Base-by-base conservation (phyloP, 2,888 invertebrate genomes). In the Tanaodytes sp. region DNA sequence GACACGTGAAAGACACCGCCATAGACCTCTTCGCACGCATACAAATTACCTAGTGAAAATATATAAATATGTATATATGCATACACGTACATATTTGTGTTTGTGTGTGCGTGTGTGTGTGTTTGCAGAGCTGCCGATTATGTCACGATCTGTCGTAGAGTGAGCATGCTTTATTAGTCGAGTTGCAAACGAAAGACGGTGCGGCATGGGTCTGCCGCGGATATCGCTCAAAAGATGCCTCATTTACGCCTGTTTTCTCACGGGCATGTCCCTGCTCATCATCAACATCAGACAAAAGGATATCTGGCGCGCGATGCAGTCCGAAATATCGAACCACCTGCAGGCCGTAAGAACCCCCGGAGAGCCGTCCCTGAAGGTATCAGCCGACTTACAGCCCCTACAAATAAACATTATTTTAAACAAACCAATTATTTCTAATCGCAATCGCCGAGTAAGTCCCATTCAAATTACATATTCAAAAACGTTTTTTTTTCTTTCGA, bases 161-260 rank as follows among this genome's bases (percentile, higher is more conserved):
- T 52, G 54, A 62, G 62, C 33, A 33, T 52, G 51, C 31, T 59
- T 51, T 57, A 59, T 63, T 67, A 63, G 58, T 59, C 33, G 49
- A 46, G 48, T 39, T 40, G 37, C 49, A 39, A 63, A 46, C 12
- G 48, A 30, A 69, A 63, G 59, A 45, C 65, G 43, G 51, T 49
- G 61, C 79, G 81, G 81, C 75, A 88, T 88, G 88, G 86, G 87
- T 84, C 86, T 88, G 80, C 87, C 87, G 75, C 88, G 89, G 81
- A 84, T 89, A 76, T 88, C 89, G 65, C 80, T 37, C 49, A 31
- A 88, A 75, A 87, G 88, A 81, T 88, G 88, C 79, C 88, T 89
- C 82, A 86, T 88, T 77, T 87, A 88, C 78, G 86, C 87, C 66
- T 82, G 87, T 73, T 86, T 87, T 76, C 84, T 87, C 76, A 87